These are phyloP conservation scores for Thunnus albacares DNA, from an alignment of 2,797 vertebrate species.

Conservation along the genomic window DNA sequence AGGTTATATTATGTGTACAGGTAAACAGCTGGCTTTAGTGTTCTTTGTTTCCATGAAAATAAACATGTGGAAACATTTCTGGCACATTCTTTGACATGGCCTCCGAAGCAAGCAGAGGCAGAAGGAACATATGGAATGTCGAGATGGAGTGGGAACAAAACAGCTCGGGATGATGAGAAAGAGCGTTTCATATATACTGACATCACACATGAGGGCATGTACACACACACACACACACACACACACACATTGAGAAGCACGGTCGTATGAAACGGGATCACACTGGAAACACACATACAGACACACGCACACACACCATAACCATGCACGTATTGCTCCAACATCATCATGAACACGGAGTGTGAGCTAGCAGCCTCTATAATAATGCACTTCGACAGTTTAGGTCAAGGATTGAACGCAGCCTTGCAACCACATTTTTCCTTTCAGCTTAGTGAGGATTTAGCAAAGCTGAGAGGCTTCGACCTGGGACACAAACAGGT, in stretches of 20 bases:
- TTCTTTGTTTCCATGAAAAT: conserved; percentile 19
- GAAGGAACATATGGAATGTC: neutral
- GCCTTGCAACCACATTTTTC: conserved; percentile 19
- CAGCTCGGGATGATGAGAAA: conserved; percentile 13
- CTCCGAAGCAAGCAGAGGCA: neutral
- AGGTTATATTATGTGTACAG: conserved; percentile 12
- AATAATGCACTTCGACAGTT: conserved; percentile 70
- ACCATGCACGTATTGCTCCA: conserved; percentile 3
- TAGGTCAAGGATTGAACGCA: conserved; percentile 41
- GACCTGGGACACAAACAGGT: conserved; percentile 26
- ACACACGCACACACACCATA: neutral
- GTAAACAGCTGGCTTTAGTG: conserved; percentile 19
- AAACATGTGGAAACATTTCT: conserved; percentile 11
- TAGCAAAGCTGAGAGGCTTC: conserved; percentile 33
- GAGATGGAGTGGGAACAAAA: neutral
- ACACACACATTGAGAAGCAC: neutral
- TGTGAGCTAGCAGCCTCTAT: conserved; percentile 46
- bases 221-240: neutral
- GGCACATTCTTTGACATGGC: conserved; percentile 32
- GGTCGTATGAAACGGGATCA: neutral
- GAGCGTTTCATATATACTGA: conserved; percentile 13
- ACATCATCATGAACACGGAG: conserved; percentile 11
- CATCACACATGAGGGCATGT: conserved; percentile 16
- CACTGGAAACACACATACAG: conserved; percentile 11
- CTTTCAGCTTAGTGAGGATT: conserved; percentile 44